Evolutionary conservation across 1,140 invertebrate genomes (phyloP), one percentile per base, ranked within the genome.

Genomic region (Drosophila bifasciata): DNA sequence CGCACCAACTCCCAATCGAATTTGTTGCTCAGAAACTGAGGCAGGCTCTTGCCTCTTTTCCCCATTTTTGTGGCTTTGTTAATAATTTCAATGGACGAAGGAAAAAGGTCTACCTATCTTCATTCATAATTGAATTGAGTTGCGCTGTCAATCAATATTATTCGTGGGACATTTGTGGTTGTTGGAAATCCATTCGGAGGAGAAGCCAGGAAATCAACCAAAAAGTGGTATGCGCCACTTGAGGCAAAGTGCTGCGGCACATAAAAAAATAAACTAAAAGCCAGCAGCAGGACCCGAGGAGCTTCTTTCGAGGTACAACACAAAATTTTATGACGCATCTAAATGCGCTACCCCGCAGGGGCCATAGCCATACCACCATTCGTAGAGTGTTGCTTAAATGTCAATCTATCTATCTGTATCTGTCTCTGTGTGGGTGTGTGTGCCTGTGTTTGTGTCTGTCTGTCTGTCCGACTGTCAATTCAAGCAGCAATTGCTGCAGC

Each of bases 381-480:
- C 32, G 32, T 25, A 76, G 86, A 86, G 83, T 88, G 83, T 88
- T 88, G 78, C 83, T 83, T 88, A 88, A 88, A 88, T 88, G 83
- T 88, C 83, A 88, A 88, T 88, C 83, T 88, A 88, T 88, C 80
- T 72, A 11, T 36, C 32, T 36, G 3, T 13, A 3, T 32, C n/a
- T n/a, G n/a, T n/a, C n/a, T n/a, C n/a, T n/a, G n/a, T n/a, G n/a
- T n/a, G n/a, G n/a, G 28, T 8, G 8, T 4, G 32, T 16, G 21
- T 51, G 48, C n/a, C 11, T 49, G 8, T 11, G 5, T 49, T 21
- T 17, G 6, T n/a, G 21, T 49, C 7, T 9, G 4, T 49, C 13
- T 17, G 13, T 60, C 61, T 56, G 75, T 88, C 83, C 83, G 83
- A 76, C 78, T 90, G 86, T 90, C 86, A 90, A 90, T 90, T 90